phyloP scores from a whole-genome alignment of 2,113 vertebrate species.

The Elaphurus davidianus region DNA sequence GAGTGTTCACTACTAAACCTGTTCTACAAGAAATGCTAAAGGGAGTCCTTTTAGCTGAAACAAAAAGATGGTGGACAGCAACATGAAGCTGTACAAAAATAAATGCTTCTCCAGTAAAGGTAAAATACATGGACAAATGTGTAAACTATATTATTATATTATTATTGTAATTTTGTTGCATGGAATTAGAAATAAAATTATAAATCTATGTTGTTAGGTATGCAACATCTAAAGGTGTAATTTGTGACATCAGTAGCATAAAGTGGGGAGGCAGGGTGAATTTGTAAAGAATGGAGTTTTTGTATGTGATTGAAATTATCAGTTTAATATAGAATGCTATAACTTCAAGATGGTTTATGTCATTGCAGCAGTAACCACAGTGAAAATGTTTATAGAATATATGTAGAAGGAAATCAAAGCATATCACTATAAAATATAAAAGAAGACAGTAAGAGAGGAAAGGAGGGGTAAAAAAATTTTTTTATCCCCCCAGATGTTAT shows the following conservation, averaged over 20 bases:
- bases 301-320: neutral
- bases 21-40: neutral
- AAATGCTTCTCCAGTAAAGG: neutral
- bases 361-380: neutral
- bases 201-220: neutral
- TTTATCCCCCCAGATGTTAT: neutral
- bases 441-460: neutral
- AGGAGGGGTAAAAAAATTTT: neutral
- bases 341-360: neutral
- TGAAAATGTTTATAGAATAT: neutral
- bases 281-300: neutral
- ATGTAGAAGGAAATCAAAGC: neutral
- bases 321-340: neutral
- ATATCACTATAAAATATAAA: neutral
- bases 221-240: neutral
- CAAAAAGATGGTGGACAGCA: neutral
- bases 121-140: neutral
- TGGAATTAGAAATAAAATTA: neutral
- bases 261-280: neutral
- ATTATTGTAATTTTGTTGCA: neutral
- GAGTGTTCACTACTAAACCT: neutral
- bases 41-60: neutral
- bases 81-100: neutral
- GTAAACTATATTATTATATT: neutral
- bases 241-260: neutral